A percentile compares a stretch with the other conserved stretches of the same genome.
These are phyloP conservation scores for Romanogobio albipinnatus DNA, from an alignment of 2,113 vertebrate genomes.

Conservation along the genomic window DNA sequence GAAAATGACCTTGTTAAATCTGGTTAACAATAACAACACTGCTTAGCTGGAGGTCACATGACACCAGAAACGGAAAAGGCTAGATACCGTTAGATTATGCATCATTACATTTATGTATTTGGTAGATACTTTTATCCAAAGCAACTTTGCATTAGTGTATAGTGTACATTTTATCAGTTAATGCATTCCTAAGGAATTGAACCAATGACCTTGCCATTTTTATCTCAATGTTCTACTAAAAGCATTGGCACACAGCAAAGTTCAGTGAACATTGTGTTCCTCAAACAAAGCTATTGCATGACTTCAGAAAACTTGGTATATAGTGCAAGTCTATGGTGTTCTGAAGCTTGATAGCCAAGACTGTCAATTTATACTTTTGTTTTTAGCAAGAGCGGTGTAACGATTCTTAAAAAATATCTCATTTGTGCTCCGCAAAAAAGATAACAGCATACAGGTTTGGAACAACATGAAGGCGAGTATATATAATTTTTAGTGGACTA, in stretches of 20 bases:
- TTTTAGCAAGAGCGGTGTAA: too few species aligned
- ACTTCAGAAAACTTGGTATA: background rate
- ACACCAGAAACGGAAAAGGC: background rate
- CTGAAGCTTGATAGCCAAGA: too few species aligned
- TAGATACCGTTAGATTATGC: background rate
- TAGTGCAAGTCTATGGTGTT: too few species aligned
- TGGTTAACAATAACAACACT: background rate
- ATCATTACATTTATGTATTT: background rate
- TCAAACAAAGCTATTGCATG: background rate
- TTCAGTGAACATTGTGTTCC: background rate
- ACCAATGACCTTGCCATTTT: background rate
- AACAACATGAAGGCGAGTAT: background rate
- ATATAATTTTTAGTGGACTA: background rate
- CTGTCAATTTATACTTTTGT: too few species aligned
- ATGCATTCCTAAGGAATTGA: background rate
- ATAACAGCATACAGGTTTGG: background rate
- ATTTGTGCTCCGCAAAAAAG: background rate
- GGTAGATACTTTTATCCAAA: background rate
- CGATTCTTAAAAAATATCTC: background rate
- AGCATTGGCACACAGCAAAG: background rate
- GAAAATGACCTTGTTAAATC: too few species aligned
- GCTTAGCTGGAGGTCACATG: background rate
- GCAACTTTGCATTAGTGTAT: too few species aligned
- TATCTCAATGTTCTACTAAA: background rate
- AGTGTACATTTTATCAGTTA: background rate